Evolutionary conservation across 1,140 invertebrate genomes (phyloP), one percentile per base, ranked within the genome.

Genomic region (Streblospio benedicti): DNA sequence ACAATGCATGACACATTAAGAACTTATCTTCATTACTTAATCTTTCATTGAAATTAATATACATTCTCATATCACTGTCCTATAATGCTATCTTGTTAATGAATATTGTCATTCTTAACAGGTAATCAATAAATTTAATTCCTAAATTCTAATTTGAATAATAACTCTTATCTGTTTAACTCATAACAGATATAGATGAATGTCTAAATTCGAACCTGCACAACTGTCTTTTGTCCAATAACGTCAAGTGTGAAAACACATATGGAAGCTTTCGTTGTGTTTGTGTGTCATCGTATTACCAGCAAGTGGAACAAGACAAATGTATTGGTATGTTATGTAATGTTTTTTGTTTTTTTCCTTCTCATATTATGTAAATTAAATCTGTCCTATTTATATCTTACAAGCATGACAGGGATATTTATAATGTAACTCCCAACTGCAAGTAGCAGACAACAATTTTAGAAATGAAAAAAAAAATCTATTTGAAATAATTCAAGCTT

Each of bases 141-240:
- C n/a, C n/a, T n/a, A n/a, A n/a, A n/a, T n/a, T n/a, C n/a, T n/a
- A n/a, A n/a, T n/a, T n/a, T n/a, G n/a, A n/a, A n/a, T n/a, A n/a
- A n/a, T n/a, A n/a, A n/a, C n/a, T n/a, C n/a, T n/a, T n/a, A n/a
- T n/a, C n/a, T n/a, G n/a, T n/a, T n/a, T n/a, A n/a, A n/a, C n/a
- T n/a, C n/a, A n/a, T 31, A 20, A 31, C 6, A 52, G 50, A 52
- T 31, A 52, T 52, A 25, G 33, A 52, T 52, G 50, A 52, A 31
- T 52, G 50, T n/a, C 28, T 25, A 20, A 31, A 52, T n/a, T 25
- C 23, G 18, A 18, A 38, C 9, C 9, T 52, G 28, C 50, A 52
- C 50, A 31, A 31, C 50, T 52, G 50, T 31, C n/a, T 52, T 25
- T 4, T 18, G 33, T 30, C 50, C 18, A 52, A 52, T 31, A 30